These are phyloP conservation scores for Phaenicophaeus curvirostris DNA, from an alignment of 2,797 vertebrate genomes.

Conservation along the genomic window DNA sequence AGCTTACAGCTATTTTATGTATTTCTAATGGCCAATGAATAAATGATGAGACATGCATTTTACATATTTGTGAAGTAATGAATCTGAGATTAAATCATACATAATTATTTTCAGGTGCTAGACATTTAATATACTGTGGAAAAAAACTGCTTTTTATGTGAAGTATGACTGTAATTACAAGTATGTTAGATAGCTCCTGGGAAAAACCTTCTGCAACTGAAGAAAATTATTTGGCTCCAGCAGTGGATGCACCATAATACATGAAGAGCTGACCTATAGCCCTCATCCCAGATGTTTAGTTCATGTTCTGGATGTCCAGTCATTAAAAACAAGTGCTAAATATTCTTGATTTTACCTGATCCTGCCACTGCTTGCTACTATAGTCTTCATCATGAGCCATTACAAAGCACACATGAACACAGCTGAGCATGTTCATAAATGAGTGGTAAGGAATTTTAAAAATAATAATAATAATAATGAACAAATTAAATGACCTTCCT, in stretches of 20 bases:
- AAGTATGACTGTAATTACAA: background rate
- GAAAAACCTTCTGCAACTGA: background rate
- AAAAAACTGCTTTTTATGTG: background rate
- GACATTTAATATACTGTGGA: background rate
- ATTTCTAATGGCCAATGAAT: constrained; percentile 45
- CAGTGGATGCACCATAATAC: background rate
- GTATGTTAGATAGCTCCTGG: background rate
- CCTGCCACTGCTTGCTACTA: background rate
- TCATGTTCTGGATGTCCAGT: background rate
- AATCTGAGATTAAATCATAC: constrained; percentile 28
- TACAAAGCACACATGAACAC: background rate
- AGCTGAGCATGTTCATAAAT: background rate
- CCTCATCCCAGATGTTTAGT: background rate
- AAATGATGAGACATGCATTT: constrained; percentile 40
- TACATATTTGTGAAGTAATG: constrained; percentile 22
- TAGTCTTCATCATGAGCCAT: background rate
- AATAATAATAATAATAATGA: background rate
- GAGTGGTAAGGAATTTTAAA: background rate
- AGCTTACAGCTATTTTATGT: constrained; percentile 32
- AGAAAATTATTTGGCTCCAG: background rate
- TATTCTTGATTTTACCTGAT: background rate
- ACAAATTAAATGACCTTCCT: background rate
- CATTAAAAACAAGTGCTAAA: background rate
- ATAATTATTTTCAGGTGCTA: constrained; percentile 16
- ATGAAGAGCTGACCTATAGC: background rate